A percentile compares a stretch with the other conserved stretches of the same genome.
Conservation (phyloP, 2,888 invertebrate genomes). For the Megastigmus dorsalis region DNA sequence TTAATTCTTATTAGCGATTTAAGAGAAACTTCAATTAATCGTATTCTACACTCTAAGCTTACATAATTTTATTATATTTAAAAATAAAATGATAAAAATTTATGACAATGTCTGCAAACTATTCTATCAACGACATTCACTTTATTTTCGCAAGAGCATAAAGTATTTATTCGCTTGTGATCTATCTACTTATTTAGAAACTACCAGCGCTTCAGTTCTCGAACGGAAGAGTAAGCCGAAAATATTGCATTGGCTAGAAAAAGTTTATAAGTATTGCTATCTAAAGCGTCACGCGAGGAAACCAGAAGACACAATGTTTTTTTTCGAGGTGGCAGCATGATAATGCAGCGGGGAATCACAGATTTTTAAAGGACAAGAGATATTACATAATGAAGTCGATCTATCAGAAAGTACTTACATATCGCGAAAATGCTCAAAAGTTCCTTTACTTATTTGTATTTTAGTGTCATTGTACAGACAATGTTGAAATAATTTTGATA, state of each 20-base stretch:
- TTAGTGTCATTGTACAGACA: background rate
- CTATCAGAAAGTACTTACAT: background rate
- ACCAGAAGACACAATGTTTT: constrained; percentile 21
- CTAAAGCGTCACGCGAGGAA: background rate
- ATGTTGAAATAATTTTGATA: too few species aligned
- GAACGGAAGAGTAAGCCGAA: too few species aligned
- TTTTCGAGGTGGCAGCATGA: constrained; percentile 33
- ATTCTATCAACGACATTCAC: constrained; percentile 9
- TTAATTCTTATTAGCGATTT: too few species aligned
- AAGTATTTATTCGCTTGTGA: too few species aligned
- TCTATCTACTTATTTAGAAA: background rate
- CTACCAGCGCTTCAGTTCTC: constrained; percentile 1
- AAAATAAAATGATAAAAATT: background rate
- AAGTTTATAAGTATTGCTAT: background rate
- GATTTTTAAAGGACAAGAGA: constrained; percentile 34
- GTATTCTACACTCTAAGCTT: background rate
- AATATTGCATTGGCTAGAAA: background rate
- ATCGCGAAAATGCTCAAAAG: constrained; percentile 14
- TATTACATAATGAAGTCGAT: constrained; percentile 25
- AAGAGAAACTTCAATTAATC: constrained; percentile 1
- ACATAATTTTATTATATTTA: background rate
- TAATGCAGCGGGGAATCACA: constrained; percentile 42
- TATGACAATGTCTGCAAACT: background rate
- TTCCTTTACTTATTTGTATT: constrained; percentile 9
- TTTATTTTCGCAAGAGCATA: background rate